These are phyloP conservation scores for Cataglyphis hispanica DNA, from an alignment of 1,140 invertebrate genomes.

Conservation along the genomic window DNA sequence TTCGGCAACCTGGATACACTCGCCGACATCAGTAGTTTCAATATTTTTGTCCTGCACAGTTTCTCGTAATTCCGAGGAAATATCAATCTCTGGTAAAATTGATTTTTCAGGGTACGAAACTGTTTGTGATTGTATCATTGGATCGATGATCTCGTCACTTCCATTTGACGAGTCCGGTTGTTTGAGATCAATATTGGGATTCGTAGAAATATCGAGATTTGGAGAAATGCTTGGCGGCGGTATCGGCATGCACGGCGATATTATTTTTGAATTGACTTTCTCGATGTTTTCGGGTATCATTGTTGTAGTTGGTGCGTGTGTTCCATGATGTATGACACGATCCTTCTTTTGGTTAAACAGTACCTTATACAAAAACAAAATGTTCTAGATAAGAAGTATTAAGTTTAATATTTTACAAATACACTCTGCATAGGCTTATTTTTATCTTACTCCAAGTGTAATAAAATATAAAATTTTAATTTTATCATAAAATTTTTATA, in stretches of 20 bases:
- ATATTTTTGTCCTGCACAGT: neutral
- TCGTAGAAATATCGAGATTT: slow-evolving; percentile 1
- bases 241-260: neutral
- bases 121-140: slow-evolving; percentile 1
- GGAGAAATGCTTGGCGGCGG: slow-evolving; percentile 13
- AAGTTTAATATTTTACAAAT: neutral
- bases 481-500: neutral
- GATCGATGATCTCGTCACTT: slow-evolving; percentile 1
- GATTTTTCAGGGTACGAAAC: slow-evolving; percentile 7
- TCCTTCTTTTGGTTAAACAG: slow-evolving; percentile 79
- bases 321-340: slow-evolving; percentile 56
- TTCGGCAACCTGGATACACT: slow-evolving; percentile 81
- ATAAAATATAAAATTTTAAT: neutral
- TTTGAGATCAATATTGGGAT: slow-evolving; percentile 58
- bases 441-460: neutral
- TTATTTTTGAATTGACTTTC: neutral
- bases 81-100: slow-evolving; percentile 7
- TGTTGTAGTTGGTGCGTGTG: slow-evolving; percentile 11
- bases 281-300: slow-evolving; percentile 27
- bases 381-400: neutral
- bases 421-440: too few species aligned
- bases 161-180: slow-evolving; percentile 70
- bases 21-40: slow-evolving; percentile 7
- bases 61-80: neutral
- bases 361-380: slow-evolving; percentile 70